Percentiles rank a stretch among this genome's conserved stretches.
These are phyloP conservation scores for Esox lucius DNA, from an alignment of 2,797 vertebrate species.

Conservation along the genomic window DNA sequence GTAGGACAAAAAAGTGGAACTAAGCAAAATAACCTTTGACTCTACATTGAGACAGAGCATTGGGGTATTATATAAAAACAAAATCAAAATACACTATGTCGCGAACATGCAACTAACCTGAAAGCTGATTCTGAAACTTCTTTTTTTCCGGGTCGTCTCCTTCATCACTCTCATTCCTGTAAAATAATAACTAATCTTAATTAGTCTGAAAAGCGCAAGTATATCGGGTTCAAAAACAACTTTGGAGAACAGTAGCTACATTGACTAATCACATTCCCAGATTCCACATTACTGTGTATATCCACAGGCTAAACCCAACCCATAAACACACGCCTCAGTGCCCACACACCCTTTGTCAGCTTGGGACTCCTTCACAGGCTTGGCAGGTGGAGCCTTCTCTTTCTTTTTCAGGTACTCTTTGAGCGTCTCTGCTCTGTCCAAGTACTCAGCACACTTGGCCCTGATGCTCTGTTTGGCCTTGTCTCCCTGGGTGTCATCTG, in stretches of 20 bases:
- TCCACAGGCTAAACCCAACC: background rate
- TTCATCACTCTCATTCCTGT: conserved; percentile 96
- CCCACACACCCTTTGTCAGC: conserved; percentile 93
- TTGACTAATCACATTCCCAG: conserved; percentile 21
- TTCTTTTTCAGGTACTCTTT: conserved; percentile 95
- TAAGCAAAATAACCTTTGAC: background rate
- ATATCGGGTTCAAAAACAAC: background rate
- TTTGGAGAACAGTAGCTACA: background rate
- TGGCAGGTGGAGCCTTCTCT: conserved; percentile 83
- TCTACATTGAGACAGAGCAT: background rate
- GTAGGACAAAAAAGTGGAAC: background rate
- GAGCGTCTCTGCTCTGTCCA: conserved; percentile 95
- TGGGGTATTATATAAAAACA: background rate
- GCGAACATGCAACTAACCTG: conserved; percentile 76
- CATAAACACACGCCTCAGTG: conserved; percentile 19
- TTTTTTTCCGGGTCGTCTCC: conserved; percentile 95
- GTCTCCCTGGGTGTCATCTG: conserved; percentile 95
- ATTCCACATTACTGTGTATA: conserved; percentile 10
- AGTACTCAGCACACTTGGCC: conserved; percentile 88
- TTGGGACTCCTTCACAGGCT: conserved; percentile 91
- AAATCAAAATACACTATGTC: background rate
- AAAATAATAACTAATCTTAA: conserved; percentile 20
- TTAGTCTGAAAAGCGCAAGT: background rate
- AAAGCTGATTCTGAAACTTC: conserved; percentile 96
- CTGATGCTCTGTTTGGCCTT: conserved; percentile 94